phyloP scores from a whole-genome alignment of 2,888 invertebrate species.

The Anthrax anthrax region DNA sequence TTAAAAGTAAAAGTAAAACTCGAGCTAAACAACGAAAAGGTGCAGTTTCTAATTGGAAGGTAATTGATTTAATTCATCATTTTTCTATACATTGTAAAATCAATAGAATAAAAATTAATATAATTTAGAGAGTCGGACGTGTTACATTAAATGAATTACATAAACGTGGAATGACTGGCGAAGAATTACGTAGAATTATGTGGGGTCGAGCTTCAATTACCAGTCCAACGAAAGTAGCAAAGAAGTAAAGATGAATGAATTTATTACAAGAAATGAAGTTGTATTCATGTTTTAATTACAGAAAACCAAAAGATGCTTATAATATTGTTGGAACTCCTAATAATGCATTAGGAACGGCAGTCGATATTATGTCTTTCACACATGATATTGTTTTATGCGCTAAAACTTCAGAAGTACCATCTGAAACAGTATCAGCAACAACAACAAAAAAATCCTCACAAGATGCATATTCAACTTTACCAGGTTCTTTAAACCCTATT shows the following conservation, averaged over 20 bases:
- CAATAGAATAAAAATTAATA: not conserved
- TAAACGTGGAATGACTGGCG: constrained; percentile 71
- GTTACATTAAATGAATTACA: constrained; percentile 72
- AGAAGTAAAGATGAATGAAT: constrained; percentile 36
- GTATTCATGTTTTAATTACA: constrained; percentile 1
- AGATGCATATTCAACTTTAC: not conserved
- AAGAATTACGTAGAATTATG: constrained; percentile 73
- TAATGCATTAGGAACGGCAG: constrained; percentile 55
- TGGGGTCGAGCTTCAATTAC: constrained; percentile 83
- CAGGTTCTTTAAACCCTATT: not conserved
- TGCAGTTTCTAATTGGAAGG: constrained; percentile 96
- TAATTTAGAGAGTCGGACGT: constrained; percentile 59
- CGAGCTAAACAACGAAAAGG: constrained; percentile 92
- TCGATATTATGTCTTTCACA: constrained; percentile 73
- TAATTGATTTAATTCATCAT: constrained; percentile 25
- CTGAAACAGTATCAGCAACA: constrained; percentile 8
- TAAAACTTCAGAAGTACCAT: constrained; percentile 1
- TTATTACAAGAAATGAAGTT: constrained; percentile 1
- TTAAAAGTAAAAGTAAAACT: constrained; percentile 93
- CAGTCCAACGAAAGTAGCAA: constrained; percentile 60
- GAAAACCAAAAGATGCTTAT: constrained; percentile 28
- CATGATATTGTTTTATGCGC: constrained; percentile 49
- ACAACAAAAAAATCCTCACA: not conserved
- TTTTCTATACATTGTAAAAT: not conserved
- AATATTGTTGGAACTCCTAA: constrained; percentile 25